These are phyloP conservation scores for Cantharis rustica DNA, from an alignment of 2,888 invertebrate species.

Conservation along the genomic window DNA sequence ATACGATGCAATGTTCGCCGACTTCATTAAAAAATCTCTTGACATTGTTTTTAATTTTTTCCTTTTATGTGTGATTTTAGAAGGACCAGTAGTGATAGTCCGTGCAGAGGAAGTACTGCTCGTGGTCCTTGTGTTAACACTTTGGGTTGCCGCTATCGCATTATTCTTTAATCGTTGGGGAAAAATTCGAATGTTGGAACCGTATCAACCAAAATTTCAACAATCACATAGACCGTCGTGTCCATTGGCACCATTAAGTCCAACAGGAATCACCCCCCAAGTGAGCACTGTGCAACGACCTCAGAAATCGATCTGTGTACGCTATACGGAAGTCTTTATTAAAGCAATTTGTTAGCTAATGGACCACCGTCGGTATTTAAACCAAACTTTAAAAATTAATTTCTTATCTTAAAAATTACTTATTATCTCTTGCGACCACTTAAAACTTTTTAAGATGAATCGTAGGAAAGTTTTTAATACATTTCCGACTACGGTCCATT, in stretches of 20 bases:
- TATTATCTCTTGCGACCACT: neutral
- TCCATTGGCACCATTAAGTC: slow-evolving; percentile 61
- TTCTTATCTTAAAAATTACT: neutral
- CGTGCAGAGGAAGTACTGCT: slow-evolving; percentile 85
- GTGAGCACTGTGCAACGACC: slow-evolving; percentile 48
- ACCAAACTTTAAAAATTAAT: neutral
- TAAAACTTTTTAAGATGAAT: neutral
- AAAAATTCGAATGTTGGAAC: slow-evolving; percentile 90
- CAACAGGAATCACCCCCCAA: slow-evolving; percentile 52
- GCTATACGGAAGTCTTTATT: slow-evolving; percentile 17
- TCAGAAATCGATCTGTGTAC: slow-evolving; percentile 33
- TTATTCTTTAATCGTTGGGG: slow-evolving; percentile 95
- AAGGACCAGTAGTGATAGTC: slow-evolving; percentile 60
- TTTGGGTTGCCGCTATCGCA: slow-evolving; percentile 89
- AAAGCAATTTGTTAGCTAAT: slow-evolving; percentile 4
- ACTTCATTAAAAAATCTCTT: neutral
- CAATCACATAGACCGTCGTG: slow-evolving; percentile 79
- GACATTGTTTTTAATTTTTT: neutral
- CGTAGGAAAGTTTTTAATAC: neutral
- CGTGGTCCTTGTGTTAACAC: slow-evolving; percentile 80
- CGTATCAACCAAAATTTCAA: slow-evolving; percentile 89
- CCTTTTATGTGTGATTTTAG: slow-evolving; percentile 23
- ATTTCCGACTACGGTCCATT: neutral
- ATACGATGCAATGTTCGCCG: neutral
- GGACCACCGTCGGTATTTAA: neutral